Conservation (phyloP, 2,113 vertebrate species). For the Taxidea taxus region DNA sequence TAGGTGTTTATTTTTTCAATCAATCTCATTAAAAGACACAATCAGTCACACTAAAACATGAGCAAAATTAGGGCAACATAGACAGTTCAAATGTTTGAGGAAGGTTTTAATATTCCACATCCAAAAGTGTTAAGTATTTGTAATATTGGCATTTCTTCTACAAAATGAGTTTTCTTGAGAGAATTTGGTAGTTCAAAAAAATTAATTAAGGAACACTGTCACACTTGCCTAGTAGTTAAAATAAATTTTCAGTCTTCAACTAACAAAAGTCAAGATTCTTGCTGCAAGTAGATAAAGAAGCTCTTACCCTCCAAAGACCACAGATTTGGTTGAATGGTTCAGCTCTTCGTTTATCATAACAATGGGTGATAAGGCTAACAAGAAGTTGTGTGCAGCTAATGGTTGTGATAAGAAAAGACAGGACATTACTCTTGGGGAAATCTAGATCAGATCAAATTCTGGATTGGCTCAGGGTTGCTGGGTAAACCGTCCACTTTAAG, state of each 20-base stretch:
- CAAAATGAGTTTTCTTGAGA: background rate
- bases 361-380: constrained; percentile 65
- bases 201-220: background rate
- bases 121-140: background rate
- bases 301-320: constrained; percentile 31
- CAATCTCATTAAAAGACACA: background rate
- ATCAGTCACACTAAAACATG: background rate
- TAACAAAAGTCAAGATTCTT: background rate
- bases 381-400: constrained; percentile 45
- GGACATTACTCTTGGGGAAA: constrained; percentile 55
- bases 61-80: background rate
- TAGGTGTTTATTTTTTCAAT: background rate
- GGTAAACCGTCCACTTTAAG: background rate
- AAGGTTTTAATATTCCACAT: background rate
- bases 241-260: background rate
- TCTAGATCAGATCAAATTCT: constrained; percentile 44
- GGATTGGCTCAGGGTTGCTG: background rate
- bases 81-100: background rate
- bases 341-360: constrained; percentile 58
- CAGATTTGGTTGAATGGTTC: constrained; percentile 29
- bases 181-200: background rate
- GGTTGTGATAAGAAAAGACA: constrained; percentile 62
- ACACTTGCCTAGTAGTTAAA: background rate
- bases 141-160: background rate
- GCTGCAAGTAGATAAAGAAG: constrained; percentile 54